Conservation (phyloP, 1,140 invertebrate species). For the Drosophila willistoni region DNA sequence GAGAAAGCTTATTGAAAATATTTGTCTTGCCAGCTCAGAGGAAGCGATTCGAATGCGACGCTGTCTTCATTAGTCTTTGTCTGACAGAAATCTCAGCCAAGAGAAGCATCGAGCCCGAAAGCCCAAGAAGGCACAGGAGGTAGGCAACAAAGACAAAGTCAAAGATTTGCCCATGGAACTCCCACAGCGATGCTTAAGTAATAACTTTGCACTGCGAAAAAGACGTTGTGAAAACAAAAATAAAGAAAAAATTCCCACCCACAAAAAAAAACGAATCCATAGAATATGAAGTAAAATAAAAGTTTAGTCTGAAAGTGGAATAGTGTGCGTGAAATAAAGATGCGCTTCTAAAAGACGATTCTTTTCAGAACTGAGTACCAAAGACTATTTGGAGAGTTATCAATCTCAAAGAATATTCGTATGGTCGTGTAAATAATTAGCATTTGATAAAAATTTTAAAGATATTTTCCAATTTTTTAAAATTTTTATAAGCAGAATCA, state of each 20-base stretch:
- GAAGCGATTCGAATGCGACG: constrained; percentile 49
- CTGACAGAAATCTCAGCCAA: constrained; percentile 28
- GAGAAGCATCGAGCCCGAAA: neutral
- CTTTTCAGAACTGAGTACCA: too few species aligned
- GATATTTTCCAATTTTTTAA: too few species aligned
- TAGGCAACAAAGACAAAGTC: constrained; percentile 43
- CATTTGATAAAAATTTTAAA: too few species aligned
- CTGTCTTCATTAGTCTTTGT: constrained; percentile 78
- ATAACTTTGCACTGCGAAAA: constrained; percentile 49
- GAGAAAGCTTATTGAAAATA: constrained; percentile 74
- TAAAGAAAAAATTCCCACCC: neutral
- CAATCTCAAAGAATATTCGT: too few species aligned
- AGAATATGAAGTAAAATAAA: constrained; percentile 15
- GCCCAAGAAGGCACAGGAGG: constrained; percentile 16
- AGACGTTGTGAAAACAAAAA: constrained; percentile 8
- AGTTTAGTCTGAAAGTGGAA: neutral
- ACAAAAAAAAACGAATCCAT: neutral
- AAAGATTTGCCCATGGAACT: constrained; percentile 52
- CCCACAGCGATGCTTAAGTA: constrained; percentile 54
- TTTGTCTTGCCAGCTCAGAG: constrained; percentile 65
- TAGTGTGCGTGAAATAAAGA: neutral
- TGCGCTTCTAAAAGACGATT: too few species aligned
- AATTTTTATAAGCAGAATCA: too few species aligned
- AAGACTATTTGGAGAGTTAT: too few species aligned
- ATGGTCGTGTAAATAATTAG: too few species aligned